A percentile compares a stretch with the other conserved stretches of the same genome.
Evolutionary conservation across 2,113 vertebrate genomes (phyloP).

Genomic region (Sterrhoptilus dennistouni): DNA sequence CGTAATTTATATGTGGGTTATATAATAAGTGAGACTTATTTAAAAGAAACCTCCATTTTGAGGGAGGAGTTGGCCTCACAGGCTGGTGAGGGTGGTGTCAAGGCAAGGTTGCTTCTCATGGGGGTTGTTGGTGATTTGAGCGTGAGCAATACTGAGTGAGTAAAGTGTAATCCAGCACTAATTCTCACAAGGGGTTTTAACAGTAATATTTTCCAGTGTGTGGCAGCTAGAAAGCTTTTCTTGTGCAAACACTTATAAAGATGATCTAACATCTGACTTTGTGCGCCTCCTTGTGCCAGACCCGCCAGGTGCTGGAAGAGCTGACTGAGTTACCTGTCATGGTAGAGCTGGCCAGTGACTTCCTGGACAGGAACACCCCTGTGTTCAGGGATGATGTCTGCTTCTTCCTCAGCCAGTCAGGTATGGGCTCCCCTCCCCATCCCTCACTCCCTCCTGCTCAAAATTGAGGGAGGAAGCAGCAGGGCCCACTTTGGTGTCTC

Average conservation of each 20-base stretch:
- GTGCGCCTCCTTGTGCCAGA: constrained; percentile 71
- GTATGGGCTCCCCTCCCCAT: constrained; percentile 49
- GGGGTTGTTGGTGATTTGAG: neutral
- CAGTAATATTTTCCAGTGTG: neutral
- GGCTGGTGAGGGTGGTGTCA: neutral
- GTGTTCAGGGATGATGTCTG: constrained; percentile 98
- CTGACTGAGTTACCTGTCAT: constrained; percentile 96
- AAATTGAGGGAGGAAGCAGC: neutral
- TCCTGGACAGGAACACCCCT: constrained; percentile 96
- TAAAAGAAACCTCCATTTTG: rapidly evolving
- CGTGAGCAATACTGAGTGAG: neutral
- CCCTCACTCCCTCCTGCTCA: neutral
- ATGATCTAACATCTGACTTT: neutral
- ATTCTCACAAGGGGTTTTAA: neutral
- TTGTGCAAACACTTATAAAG: neutral
- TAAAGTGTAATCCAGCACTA: neutral
- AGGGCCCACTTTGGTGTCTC: neutral
- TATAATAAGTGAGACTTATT: neutral
- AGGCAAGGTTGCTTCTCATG: neutral
- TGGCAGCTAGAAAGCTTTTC: neutral
- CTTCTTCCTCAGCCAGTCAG: constrained; percentile 99
- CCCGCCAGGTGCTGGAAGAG: constrained; percentile 96
- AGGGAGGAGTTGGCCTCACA: neutral
- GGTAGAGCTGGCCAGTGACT: constrained; percentile 98
- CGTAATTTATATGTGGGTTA: rapidly evolving